Evolutionary conservation across 1,140 invertebrate species (phyloP).

Genomic region (Batillaria attramentaria): DNA sequence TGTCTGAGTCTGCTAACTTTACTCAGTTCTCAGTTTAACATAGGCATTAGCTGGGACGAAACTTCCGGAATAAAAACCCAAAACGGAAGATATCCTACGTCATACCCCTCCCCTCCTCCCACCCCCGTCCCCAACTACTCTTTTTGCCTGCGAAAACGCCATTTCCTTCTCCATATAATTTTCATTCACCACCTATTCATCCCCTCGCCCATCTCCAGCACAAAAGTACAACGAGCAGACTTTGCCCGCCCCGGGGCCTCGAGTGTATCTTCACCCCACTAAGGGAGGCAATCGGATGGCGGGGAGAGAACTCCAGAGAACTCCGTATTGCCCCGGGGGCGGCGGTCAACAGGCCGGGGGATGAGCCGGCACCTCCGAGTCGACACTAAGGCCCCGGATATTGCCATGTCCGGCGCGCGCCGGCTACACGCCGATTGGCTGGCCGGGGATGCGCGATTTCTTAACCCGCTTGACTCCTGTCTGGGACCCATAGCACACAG

Average conservation of each 20-base stretch:
- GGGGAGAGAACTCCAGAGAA: background rate
- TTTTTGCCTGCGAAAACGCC: background rate
- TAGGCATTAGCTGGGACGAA: too few relatives aligned
- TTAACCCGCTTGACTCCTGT: too few relatives aligned
- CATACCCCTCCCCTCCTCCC: too few relatives aligned
- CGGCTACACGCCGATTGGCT: too few relatives aligned
- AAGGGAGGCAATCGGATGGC: background rate
- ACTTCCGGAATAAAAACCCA: too few relatives aligned
- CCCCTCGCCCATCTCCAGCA: background rate
- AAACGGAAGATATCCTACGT: too few relatives aligned
- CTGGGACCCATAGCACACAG: too few relatives aligned
- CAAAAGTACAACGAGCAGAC: background rate
- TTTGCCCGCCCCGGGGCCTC: too few relatives aligned
- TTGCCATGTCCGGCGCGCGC: background rate
- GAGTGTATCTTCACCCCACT: too few relatives aligned
- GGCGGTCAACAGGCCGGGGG: background rate
- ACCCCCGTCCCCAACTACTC: background rate
- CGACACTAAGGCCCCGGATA: background rate
- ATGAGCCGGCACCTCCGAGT: background rate
- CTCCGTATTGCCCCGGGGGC: background rate
- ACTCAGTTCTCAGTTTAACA: too few relatives aligned
- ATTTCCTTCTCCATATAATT: background rate
- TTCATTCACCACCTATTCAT: background rate
- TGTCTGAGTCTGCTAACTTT: too few relatives aligned
- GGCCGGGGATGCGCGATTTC: too few relatives aligned